phyloP scores from a whole-genome alignment of 2,888 invertebrate species.

The Netelia inedita region DNA sequence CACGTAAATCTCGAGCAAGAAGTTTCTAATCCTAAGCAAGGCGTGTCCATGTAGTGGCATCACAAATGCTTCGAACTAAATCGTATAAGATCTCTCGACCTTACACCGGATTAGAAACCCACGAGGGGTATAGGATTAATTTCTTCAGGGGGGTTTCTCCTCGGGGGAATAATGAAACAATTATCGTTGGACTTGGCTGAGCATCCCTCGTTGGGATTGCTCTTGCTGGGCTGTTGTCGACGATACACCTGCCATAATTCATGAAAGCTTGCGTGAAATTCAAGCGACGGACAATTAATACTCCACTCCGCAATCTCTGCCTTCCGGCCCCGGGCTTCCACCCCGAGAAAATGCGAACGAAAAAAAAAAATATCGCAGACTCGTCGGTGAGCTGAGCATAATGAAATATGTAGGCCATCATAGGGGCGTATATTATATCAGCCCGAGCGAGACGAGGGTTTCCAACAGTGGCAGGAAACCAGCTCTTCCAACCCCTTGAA shows the following conservation, averaged over 20 bases:
- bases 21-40: constrained; percentile 57
- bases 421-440: background rate
- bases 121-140: constrained; percentile 44
- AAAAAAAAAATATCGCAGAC: constrained; percentile 17
- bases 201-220: constrained; percentile 7
- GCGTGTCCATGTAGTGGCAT: constrained; percentile 30
- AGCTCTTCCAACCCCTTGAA: constrained; percentile 27
- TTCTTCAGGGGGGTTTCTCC: constrained; percentile 9
- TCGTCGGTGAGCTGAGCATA: constrained; percentile 4
- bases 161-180: constrained; percentile 47
- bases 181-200: constrained; percentile 27
- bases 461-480: constrained; percentile 31
- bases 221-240: constrained; percentile 15
- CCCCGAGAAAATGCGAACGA: constrained; percentile 9
- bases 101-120: constrained; percentile 47
- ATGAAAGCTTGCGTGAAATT: constrained; percentile 26
- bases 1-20: constrained; percentile 41
- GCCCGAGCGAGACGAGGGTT: constrained; percentile 42
- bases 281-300: constrained; percentile 52
- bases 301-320: constrained; percentile 27
- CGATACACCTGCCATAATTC: constrained; percentile 52
- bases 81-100: constrained; percentile 14
- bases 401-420: constrained; percentile 41
- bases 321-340: background rate
- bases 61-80: background rate